Base-by-base conservation (phyloP, 2,113 vertebrate genomes). In the Onychorhynchus coronatus region DNA sequence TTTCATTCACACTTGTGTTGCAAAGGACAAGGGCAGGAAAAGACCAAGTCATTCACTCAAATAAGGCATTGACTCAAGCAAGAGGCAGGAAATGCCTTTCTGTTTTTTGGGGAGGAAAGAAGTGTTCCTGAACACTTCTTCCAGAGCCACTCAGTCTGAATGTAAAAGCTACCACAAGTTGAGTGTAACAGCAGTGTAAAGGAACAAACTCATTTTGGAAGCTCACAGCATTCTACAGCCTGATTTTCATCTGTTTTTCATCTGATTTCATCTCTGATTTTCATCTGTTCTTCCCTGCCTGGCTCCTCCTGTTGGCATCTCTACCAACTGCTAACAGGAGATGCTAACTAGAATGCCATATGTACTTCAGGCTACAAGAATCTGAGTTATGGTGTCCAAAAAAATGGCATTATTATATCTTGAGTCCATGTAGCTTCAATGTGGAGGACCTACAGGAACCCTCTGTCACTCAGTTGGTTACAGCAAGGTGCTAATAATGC, bases 61-160 rank as follows among this genome's bases (percentile, higher is more conserved):
- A 89, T 28, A 82, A 66, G 41, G 37, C 66, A 73, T 6, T 82
- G 84, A 75, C 73, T 75, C 56, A 88, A 78, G 6, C 14, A 65
- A 75, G 74, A 88, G 88, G 79, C 81, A 75, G 90, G 81, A 97
- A 96, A 94, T 85, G 62, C 78, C 74, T 88, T 93, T 72, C 66
- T 93, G 77, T 9, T 49, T 94, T 82, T 81, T 28, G n/a, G n/a
- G 77, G 19, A 88, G 58, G 24, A 49, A 63, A 67, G 76, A 72
- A 85, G 70, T 14, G 8, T 25, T 85, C 59, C 49, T 82, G 73
- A 49, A 95, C n/a, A n/a, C n/a, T n/a, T n/a, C n/a, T n/a, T n/a
- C n/a, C 1, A 2, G 28, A 82, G 42, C 28, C 35, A 44, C 35
- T 77, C 14, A 23, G 23, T 63, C 42, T 2, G 14, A 79, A 49